phyloP scores from a whole-genome alignment of 2,113 vertebrate genomes.

The Ptychochromis oligacanthus region DNA sequence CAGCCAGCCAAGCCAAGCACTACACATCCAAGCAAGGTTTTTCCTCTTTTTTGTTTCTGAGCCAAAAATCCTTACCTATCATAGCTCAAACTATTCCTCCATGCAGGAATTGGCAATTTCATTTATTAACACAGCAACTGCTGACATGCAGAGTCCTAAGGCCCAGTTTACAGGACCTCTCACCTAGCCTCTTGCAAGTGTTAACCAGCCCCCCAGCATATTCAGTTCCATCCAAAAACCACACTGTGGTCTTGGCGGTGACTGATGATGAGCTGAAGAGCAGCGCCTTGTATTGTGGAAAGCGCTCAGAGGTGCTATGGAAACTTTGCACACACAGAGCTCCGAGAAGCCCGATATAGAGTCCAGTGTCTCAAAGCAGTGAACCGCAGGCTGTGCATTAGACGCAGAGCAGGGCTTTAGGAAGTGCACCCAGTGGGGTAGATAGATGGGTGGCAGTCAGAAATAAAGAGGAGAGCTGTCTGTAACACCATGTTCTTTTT shows the following conservation, averaged over 20 bases:
- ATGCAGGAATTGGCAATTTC: neutral
- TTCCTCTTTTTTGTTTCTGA: neutral
- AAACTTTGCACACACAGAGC: slow-evolving; percentile 65
- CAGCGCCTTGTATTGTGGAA: slow-evolving; percentile 53
- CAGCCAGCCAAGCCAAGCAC: neutral
- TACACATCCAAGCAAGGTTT: rapidly evolving
- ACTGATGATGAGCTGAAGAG: slow-evolving; percentile 61
- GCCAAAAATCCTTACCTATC: neutral
- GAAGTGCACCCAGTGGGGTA: slow-evolving; percentile 30
- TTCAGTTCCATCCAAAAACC: slow-evolving; percentile 84
- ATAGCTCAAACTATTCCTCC: neutral
- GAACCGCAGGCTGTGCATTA: slow-evolving; percentile 63
- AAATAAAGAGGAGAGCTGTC: slow-evolving; percentile 32
- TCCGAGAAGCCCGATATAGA: slow-evolving; percentile 64
- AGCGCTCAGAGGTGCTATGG: slow-evolving; percentile 68
- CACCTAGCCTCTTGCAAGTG: slow-evolving; percentile 32
- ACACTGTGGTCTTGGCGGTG: slow-evolving; percentile 76
- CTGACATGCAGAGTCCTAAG: slow-evolving; percentile 1
- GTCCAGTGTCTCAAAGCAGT: slow-evolving; percentile 58
- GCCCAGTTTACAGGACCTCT: slow-evolving; percentile 46
- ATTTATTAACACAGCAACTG: neutral
- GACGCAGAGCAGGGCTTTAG: slow-evolving; percentile 47
- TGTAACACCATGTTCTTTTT: neutral
- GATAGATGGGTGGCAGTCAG: slow-evolving; percentile 37
- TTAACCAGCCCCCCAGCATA: slow-evolving; percentile 40